A percentile compares a stretch with the other conserved stretches of the same genome.
phyloP scores from a whole-genome alignment of 1,140 invertebrate species.

The Drosophila auraria region DNA sequence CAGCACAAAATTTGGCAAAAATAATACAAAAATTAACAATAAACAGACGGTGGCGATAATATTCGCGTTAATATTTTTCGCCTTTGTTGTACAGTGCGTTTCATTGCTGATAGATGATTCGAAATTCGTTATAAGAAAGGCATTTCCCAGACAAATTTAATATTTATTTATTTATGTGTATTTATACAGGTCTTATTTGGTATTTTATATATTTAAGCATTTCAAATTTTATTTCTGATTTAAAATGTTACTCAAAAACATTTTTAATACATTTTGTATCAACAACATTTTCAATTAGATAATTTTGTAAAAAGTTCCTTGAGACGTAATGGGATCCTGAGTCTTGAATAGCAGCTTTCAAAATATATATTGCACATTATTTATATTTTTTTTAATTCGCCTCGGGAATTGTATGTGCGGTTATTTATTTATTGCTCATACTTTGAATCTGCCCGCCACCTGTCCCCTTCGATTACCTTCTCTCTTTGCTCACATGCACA shows the following conservation, averaged over 20 bases:
- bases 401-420: neutral
- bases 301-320: neutral
- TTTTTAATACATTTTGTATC: neutral
- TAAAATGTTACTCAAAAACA: too few relatives aligned
- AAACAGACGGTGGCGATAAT: slow-evolving; percentile 71
- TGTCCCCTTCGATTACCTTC: slow-evolving; percentile 1
- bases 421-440: slow-evolving; percentile 36
- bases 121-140: too few relatives aligned
- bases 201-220: too few relatives aligned
- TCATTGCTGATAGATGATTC: slow-evolving; percentile 5
- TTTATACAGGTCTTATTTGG: too few relatives aligned
- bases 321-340: neutral
- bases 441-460: neutral
- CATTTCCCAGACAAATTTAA: too few relatives aligned
- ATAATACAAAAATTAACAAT: slow-evolving; percentile 34
- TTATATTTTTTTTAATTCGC: neutral
- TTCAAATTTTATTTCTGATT: too few relatives aligned
- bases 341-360: too few relatives aligned
- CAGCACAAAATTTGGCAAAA: slow-evolving; percentile 18
- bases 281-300: neutral
- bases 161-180: neutral
- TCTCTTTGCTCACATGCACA: slow-evolving; percentile 36
- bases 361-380: neutral
- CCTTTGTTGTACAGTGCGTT: slow-evolving; percentile 24
- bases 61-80: slow-evolving; percentile 48